Evolutionary conservation across 1,140 invertebrate genomes (phyloP), one percentile per base, ranked within the genome.

Genomic region (Drosophila parvula): DNA sequence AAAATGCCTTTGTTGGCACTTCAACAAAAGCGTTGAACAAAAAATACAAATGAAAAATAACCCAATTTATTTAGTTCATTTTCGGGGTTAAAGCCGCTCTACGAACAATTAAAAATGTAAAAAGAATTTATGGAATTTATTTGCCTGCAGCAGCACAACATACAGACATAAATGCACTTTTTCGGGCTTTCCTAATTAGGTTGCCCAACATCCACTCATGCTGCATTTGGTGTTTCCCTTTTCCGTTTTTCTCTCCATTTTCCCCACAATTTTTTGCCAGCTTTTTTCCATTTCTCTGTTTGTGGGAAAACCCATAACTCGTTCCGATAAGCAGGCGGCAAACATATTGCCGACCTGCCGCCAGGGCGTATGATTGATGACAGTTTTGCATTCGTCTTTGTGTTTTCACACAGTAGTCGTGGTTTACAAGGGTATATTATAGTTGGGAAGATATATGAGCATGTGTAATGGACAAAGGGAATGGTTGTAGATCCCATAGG

Each of bases 11-110:
- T 86, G 82, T 86, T 85, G 70, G 79, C 79, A 73, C 55, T 71
- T 71, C 68, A 71, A 81, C 58, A 78, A 70, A 75, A 80, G 60
- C 58, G 53, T 41, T 34, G 41, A 30, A 43, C 34, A 62, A 55
- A 69, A 74, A 67, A 79, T 45, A 56, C 6, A 32, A 50, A 30
- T 30, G 22, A 22, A 14, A 53, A 22, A 34, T 22, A 53, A 38
- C 51, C 60, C 73, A 80, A 83, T 89, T 88, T 84, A 89, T 89
- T 65, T 74, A 78, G 80, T 83, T 89, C 77, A 80, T 57, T 83
- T 88, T 78, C 62, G 27, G 30, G 30, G 27, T 55, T 56, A 73
- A 63, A 58, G 55, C 44, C 67, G 44, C 67, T 36, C 44, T 34
- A 51, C 63, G 59, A 38, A 55, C 55, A 73, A 81, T 77, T 81